Base-by-base conservation (phyloP, 37 sponge, comb jelly and placozoan species). In the Geodia barretti region DNA sequence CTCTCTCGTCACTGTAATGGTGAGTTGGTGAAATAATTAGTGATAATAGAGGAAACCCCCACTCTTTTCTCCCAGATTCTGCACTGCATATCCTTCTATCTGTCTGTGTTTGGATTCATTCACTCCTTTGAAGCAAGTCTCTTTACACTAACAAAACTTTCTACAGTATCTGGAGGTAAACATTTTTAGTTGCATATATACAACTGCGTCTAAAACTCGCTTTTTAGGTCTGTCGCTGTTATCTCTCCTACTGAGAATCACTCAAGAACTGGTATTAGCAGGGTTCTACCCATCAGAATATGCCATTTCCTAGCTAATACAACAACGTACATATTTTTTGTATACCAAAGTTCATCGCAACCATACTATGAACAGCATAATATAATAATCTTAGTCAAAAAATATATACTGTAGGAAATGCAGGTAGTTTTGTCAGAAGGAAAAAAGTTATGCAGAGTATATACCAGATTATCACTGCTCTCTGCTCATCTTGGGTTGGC, bases 131-230 rank as follows among this genome's bases (percentile, higher is more conserved):
- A 80, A 80, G 60, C 81, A 61, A 69, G 54, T 9, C 30, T 14
- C 0, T 70, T 70, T 25, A 60, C 54, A 19, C 39, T 70, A 59
- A 14, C 40, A 32, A 58, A 34, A 23, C 23, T 80, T 14, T 30
- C 70, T 2, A 32, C 47, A 4, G n/a, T 37, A 37, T 25, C 81
- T 11, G 81, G 81, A 80, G 81, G 81, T 80, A 54, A 60, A 72
- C 41, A 19, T 7, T 11, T 26, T 19, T 19, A 58, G 17, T 20
- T 19, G 19, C 60, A 58, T 19, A 58, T 19, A 58, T 19, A 58
- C 60, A 58, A 11, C 11, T 19, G 7, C 54, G 14, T 47, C 54
- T 17, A 17, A 47, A 17, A 47, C 14, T 47, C 14, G 7, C 54
- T 47, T 47, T 47, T 3, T 26, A 80, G 81, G 71, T 37, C 60